Percentiles rank a stretch among this genome's conserved stretches.
phyloP scores from a whole-genome alignment of 1,140 invertebrate species.

The Bombus balteatus region DNA sequence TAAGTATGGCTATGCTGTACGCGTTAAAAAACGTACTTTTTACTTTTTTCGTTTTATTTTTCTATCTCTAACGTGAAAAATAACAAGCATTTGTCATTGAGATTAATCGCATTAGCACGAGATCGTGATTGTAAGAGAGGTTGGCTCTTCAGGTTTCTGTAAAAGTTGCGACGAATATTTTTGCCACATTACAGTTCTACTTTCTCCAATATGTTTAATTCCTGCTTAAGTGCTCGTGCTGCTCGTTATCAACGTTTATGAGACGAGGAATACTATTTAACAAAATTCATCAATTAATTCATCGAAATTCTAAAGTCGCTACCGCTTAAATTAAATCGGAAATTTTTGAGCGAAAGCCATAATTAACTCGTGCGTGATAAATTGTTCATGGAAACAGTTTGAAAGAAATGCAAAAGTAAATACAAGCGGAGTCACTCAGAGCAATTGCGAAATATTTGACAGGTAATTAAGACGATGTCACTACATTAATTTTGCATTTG shows the following conservation, averaged over 20 bases:
- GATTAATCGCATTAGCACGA: background rate
- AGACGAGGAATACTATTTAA: background rate
- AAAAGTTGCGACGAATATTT: background rate
- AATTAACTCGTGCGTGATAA: constrained; percentile 17
- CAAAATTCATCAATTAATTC: background rate
- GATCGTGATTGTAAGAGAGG: background rate
- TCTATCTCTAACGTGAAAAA: background rate
- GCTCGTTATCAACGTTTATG: background rate
- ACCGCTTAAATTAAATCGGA: background rate
- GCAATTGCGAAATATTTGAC: background rate
- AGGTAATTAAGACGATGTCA: constrained; percentile 16
- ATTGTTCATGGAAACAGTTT: constrained; percentile 9
- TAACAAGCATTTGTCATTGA: background rate
- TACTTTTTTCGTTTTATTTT: background rate
- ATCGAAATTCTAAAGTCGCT: background rate
- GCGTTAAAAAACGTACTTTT: background rate
- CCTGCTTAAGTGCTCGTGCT: no score
- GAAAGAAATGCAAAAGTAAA: constrained; percentile 10
- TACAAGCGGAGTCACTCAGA: background rate
- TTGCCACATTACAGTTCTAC: no score
- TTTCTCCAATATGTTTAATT: background rate
- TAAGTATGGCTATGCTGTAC: background rate
- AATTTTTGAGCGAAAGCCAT: background rate
- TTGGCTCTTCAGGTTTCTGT: no score
- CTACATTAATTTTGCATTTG: constrained; percentile 11